Evolutionary conservation across 2,888 invertebrate species (phyloP), one percentile per base, ranked within the genome.

Genomic region (Metalampra italica): DNA sequence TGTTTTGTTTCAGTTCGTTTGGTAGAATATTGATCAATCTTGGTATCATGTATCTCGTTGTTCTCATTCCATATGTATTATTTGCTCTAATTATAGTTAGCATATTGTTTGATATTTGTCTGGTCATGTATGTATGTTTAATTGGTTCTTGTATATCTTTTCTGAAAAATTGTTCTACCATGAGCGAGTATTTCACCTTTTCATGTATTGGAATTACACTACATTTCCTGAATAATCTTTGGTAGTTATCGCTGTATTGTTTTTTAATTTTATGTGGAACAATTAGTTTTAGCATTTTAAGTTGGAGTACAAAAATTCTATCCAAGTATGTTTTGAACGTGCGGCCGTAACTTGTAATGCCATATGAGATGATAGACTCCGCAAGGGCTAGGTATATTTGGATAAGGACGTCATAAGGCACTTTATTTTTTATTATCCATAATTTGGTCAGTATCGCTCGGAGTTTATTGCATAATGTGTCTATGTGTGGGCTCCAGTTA

Each of bases 401-500:
- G 34, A n/a, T n/a, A n/a, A n/a, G n/a, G n/a, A n/a, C n/a, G n/a
- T 38, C 7, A 8, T 30, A 30, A 2, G 32, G 43, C 1, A 43
- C 7, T 13, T 13, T 43, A 8, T 8, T n/a, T n/a, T 30, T 32
- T 11, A 14, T 43, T 3, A 43, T 4, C 8, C 13, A 32, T 3
- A 43, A 34, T 13, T 43, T 43, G 7, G 46, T 32, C 12, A 46
- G 14, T 12, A 51, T 41, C 7, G 49, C 48, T 8, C 49, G 38
- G 1, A 53, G 13, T 43, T 43, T 53, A 40, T 42, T 41, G 14
- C 49, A 50, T 34, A 30, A 5, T 11, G 48, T 36, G 44, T 46
- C 36, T 22, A 47, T 43, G 13, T 51, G 55, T 0, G 32, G 29
- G n/a, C 36, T 42, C 51, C 55, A 53, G 2, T 46, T 49, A 11